phyloP scores from a whole-genome alignment of 2,797 vertebrate genomes.

The Crenichthys baileyi region DNA sequence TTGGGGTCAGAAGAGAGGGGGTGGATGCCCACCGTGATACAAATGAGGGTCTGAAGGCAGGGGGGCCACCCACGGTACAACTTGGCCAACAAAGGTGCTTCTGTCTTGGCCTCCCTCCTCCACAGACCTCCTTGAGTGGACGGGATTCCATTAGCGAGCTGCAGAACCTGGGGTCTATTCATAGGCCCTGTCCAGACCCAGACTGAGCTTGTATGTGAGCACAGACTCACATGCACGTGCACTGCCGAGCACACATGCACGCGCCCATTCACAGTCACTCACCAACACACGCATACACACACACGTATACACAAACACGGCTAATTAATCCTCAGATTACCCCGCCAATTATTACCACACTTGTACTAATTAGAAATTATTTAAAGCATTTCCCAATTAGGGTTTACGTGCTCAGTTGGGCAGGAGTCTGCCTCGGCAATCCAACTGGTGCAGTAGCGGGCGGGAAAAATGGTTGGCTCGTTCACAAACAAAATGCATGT shows the following conservation, averaged over 20 bases:
- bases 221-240: constrained; percentile 41
- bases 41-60: constrained; percentile 86
- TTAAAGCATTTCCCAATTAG: constrained; percentile 92
- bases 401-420: constrained; percentile 83
- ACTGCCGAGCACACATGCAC: constrained; percentile 44
- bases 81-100: constrained; percentile 89
- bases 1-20: constrained; percentile 69
- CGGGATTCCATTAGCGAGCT: constrained; percentile 82
- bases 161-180: constrained; percentile 80
- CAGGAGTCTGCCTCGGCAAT: constrained; percentile 90
- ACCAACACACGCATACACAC: constrained; percentile 39
- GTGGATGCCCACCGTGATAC: constrained; percentile 85
- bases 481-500: constrained; percentile 42
- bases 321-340: constrained; percentile 92
- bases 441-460: constrained; percentile 69
- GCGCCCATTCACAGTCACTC: constrained; percentile 70
- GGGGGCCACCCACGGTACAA: constrained; percentile 89
- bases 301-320: constrained; percentile 73
- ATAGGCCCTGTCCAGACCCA: constrained; percentile 53
- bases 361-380: constrained; percentile 94
- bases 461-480: constrained; percentile 27
- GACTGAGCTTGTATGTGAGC: constrained; percentile 31
- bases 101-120: constrained; percentile 84
- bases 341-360: constrained; percentile 91
- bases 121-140: constrained; percentile 81